Evolutionary conservation across 2,888 invertebrate species (phyloP).

Genomic region (Drosophila buzzatii): DNA sequence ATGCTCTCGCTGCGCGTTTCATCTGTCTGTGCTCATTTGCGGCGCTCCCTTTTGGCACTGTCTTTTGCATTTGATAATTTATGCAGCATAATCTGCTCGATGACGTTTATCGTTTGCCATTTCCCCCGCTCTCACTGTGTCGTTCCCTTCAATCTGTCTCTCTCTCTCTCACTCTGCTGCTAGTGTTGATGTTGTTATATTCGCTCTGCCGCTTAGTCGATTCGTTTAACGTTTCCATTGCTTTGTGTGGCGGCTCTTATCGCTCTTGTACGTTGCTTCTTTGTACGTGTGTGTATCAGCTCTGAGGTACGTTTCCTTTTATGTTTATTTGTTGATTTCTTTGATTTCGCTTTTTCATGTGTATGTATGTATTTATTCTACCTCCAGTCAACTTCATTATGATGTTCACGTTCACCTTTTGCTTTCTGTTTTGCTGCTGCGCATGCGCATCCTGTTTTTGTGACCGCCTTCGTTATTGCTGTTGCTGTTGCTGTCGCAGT

Average conservation of each 20-base stretch:
- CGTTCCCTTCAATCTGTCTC: not conserved
- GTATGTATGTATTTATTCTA: slow-evolving; percentile 47
- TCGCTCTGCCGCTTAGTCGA: slow-evolving; percentile 14
- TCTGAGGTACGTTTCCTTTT: slow-evolving; percentile 69
- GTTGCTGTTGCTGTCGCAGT: slow-evolving; percentile 48
- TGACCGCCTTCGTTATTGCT: slow-evolving; percentile 44
- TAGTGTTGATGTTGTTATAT: slow-evolving; percentile 14
- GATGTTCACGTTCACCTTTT: slow-evolving; percentile 70
- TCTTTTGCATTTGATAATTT: slow-evolving; percentile 76
- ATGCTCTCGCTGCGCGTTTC: slow-evolving; percentile 4
- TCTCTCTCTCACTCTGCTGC: not conserved
- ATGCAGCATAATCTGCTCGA: slow-evolving; percentile 75
- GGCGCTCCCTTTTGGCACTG: slow-evolving; percentile 70
- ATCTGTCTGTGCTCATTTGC: slow-evolving; percentile 45
- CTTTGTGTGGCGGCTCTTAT: slow-evolving; percentile 51
- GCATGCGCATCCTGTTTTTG: slow-evolving; percentile 75
- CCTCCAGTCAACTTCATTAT: slow-evolving; percentile 59
- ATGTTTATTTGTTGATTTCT: slow-evolving; percentile 77
- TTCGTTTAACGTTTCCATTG: slow-evolving; percentile 37
- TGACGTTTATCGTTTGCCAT: slow-evolving; percentile 76
- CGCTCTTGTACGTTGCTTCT: slow-evolving; percentile 32
- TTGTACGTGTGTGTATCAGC: slow-evolving; percentile 42
- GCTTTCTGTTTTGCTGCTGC: slow-evolving; percentile 60
- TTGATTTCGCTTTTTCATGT: slow-evolving; percentile 71
- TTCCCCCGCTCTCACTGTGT: slow-evolving; percentile 28